Evolutionary conservation across 2,888 invertebrate genomes (phyloP).

Genomic region (Diaperis boleti): DNA sequence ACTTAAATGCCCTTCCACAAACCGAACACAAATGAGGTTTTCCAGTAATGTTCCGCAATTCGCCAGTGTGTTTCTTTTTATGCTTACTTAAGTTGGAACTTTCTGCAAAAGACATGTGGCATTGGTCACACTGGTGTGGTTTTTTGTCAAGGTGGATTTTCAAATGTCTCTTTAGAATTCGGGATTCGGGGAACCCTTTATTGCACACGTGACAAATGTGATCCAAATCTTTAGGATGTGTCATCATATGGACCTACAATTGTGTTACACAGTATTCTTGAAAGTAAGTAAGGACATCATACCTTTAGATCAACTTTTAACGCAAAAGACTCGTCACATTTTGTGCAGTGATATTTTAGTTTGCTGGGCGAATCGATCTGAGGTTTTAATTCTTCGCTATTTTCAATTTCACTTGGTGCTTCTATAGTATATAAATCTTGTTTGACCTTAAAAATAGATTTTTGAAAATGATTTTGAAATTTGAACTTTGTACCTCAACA

Average conservation of each 20-base stretch:
- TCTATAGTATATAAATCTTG: slow-evolving; percentile 42
- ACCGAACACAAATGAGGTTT: slow-evolving; percentile 66
- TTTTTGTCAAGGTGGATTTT: slow-evolving; percentile 67
- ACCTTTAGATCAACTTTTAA: slow-evolving; percentile 59
- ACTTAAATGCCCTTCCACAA: slow-evolving; percentile 68
- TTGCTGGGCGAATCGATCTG: slow-evolving; percentile 41
- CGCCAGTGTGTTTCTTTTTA: slow-evolving; percentile 68
- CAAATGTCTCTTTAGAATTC: slow-evolving; percentile 65
- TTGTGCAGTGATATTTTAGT: slow-evolving; percentile 62
- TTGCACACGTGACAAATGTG: slow-evolving; percentile 63
- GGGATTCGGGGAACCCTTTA: slow-evolving; percentile 65
- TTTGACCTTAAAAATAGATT: slow-evolving; percentile 34
- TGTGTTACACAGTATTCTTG: no score
- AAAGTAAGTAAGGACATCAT: no score
- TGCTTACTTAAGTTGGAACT: slow-evolving; percentile 68
- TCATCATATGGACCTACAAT: slow-evolving; percentile 64
- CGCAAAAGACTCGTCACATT: slow-evolving; percentile 63
- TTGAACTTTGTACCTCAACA: slow-evolving; percentile 32
- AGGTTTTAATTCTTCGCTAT: slow-evolving; percentile 24
- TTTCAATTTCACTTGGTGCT: slow-evolving; percentile 32
- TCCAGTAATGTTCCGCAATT: slow-evolving; percentile 65
- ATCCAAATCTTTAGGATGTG: slow-evolving; percentile 64
- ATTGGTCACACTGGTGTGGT: slow-evolving; percentile 67
- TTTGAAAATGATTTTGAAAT: not conserved
- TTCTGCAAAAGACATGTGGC: slow-evolving; percentile 68